These are phyloP conservation scores for Stegastes partitus DNA, from an alignment of 2,113 vertebrate genomes.

Conservation along the genomic window DNA sequence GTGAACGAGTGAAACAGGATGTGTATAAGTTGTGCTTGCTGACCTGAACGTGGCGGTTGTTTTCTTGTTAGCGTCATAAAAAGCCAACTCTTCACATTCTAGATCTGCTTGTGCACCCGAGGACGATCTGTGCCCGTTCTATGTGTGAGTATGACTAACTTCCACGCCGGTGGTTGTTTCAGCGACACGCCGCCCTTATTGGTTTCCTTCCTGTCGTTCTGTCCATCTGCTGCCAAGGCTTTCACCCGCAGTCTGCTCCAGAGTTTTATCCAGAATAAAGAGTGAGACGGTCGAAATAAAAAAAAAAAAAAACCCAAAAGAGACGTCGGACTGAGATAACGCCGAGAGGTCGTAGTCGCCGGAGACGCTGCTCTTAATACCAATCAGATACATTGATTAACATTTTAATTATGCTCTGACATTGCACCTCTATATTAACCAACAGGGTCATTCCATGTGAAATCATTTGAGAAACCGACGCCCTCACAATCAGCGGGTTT, in stretches of 20 bases:
- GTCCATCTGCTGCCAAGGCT: conserved; percentile 76
- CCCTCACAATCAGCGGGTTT: no score
- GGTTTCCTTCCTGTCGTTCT: conserved; percentile 37
- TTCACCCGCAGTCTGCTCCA: conserved; percentile 35
- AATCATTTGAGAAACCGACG: no score
- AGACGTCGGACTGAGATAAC: background rate
- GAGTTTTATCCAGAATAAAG: conserved; percentile 87
- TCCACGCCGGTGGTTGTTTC: conserved; percentile 78
- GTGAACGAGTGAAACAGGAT: conserved; percentile 16
- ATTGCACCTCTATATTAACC: background rate
- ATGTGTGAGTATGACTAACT: conserved; percentile 97
- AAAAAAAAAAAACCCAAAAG: background rate
- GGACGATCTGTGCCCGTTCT: conserved; percentile 94
- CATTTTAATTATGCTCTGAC: conserved; percentile 2
- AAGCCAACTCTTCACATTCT: conserved; percentile 93
- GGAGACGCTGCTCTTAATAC: conserved; percentile 6
- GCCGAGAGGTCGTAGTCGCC: background rate
- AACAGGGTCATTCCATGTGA: background rate
- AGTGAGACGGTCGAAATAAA: background rate
- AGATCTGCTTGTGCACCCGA: conserved; percentile 96
- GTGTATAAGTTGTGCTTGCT: conserved; percentile 74
- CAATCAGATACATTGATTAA: background rate
- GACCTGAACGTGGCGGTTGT: conserved; percentile 86
- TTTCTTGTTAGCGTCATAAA: conserved; percentile 90
- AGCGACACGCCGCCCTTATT: conserved; percentile 72